Conservation (phyloP, 2,797 vertebrate genomes). For the Lateolabrax maculatus region DNA sequence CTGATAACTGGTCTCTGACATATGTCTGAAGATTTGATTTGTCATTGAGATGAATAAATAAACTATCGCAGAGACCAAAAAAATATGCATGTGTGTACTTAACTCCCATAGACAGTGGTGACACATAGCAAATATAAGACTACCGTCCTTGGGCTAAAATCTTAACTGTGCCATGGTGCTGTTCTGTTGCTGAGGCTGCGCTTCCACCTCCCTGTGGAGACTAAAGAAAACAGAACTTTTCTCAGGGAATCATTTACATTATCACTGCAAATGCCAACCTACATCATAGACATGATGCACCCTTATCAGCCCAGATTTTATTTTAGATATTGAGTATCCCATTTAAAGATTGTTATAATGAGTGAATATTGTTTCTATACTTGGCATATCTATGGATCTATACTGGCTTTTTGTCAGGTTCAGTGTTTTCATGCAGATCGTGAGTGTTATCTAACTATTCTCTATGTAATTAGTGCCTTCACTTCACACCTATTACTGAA, state of each 20-base stretch:
- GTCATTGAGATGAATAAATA: neutral
- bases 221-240: neutral
- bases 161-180: neutral
- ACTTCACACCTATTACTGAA: neutral
- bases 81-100: neutral
- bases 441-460: neutral
- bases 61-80: neutral
- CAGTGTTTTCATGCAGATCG: neutral
- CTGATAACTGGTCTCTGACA: neutral
- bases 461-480: neutral
- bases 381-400: too few species aligned
- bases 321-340: neutral
- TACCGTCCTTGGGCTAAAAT: neutral
- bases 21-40: neutral
- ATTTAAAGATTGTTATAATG: neutral
- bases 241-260: neutral
- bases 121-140: neutral
- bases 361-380: neutral
- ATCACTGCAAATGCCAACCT: neutral
- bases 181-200: neutral
- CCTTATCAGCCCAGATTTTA: neutral
- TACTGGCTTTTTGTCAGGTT: neutral
- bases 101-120: neutral
- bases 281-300: neutral
- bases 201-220: neutral